These are phyloP conservation scores for Gyrodactylus bullatarudis DNA, from an alignment of 1,140 invertebrate species.

Conservation along the genomic window DNA sequence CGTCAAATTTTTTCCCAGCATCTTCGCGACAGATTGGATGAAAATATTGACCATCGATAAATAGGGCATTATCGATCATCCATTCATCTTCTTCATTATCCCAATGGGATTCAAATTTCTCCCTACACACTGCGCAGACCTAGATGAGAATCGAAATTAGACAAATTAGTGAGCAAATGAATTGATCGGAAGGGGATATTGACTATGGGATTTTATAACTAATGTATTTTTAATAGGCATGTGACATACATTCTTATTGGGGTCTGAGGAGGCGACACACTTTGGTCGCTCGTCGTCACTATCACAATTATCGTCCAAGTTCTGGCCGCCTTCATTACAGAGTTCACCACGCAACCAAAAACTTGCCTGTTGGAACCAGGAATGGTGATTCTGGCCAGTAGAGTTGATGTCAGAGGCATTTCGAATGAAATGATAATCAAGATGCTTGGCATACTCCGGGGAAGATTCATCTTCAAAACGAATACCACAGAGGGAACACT, in stretches of 20 bases:
- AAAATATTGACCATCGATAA: constrained; percentile 1
- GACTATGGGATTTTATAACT: neutral
- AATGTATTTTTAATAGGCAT: too few species aligned
- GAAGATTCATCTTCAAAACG: neutral
- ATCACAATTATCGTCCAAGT: neutral
- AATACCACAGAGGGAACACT: constrained; percentile 1
- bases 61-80: neutral
- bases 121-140: constrained; percentile 1
- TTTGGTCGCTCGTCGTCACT: neutral
- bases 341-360: neutral
- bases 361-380: neutral
- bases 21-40: constrained; percentile 4
- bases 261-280: neutral
- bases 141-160: neutral
- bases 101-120: neutral
- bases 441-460: neutral
- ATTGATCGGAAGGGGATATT: neutral
- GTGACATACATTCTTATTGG: neutral
- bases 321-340: neutral
- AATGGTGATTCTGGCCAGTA: neutral
- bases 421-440: constrained; percentile 2
- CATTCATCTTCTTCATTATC: constrained; percentile 1
- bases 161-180: neutral
- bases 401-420: constrained; percentile 1
- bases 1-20: neutral